Evolutionary conservation across 2,888 invertebrate species (phyloP).

Genomic region (Drosophila histrio): DNA sequence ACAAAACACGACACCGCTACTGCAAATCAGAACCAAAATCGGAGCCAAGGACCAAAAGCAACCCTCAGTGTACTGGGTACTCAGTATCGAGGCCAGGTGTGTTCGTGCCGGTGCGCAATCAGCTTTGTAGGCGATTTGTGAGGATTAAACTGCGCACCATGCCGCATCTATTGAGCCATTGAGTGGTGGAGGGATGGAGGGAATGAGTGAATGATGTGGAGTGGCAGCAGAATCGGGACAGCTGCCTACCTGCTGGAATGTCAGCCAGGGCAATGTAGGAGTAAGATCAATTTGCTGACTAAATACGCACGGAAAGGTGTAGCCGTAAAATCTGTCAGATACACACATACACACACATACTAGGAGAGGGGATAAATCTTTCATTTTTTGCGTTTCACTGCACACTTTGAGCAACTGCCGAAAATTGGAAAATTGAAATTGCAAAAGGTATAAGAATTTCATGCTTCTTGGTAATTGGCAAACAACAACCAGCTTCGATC

Average conservation of each 20-base stretch:
- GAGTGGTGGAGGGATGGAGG: conserved; percentile 8
- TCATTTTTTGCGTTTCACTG: conserved; percentile 76
- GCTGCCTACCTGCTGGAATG: conserved; percentile 64
- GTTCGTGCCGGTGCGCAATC: conserved; percentile 72
- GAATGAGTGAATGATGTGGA: neutral
- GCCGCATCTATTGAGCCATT: no score
- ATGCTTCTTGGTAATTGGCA: conserved; percentile 75
- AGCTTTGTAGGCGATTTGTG: conserved; percentile 80
- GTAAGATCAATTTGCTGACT: conserved; percentile 79
- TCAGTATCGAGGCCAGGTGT: conserved; percentile 55
- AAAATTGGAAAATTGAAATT: conserved; percentile 74
- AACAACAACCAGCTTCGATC: conserved; percentile 49
- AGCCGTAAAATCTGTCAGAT: conserved; percentile 70
- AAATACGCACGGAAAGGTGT: conserved; percentile 75
- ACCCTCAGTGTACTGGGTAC: conserved; percentile 46
- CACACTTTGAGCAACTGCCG: conserved; percentile 67
- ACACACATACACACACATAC: conserved; percentile 32
- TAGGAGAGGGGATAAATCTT: conserved; percentile 53
- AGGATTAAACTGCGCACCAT: conserved; percentile 76
- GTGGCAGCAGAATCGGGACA: conserved; percentile 27
- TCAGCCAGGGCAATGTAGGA: conserved; percentile 53
- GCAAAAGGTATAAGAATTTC: conserved; percentile 58
- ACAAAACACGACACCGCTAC: conserved; percentile 72
- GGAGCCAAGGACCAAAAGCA: conserved; percentile 24
- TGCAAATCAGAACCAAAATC: conserved; percentile 28